Base-by-base conservation (phyloP, 2,888 invertebrate species). In the Myopa testacea region DNA sequence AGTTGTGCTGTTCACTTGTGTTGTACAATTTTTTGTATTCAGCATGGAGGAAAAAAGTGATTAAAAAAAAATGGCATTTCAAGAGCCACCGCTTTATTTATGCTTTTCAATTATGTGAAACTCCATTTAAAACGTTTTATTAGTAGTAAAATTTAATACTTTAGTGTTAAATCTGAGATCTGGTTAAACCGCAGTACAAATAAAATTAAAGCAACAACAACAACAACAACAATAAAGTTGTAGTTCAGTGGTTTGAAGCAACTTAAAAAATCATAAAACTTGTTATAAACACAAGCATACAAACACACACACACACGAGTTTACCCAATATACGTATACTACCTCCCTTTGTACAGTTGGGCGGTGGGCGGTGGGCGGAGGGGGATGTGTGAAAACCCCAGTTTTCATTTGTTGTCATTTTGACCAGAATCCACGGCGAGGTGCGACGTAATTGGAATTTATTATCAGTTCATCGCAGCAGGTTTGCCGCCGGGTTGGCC, bases 371-470 rank as follows among this genome's bases (percentile, higher is more conserved):
- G 14, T 1, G 55, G 55, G 3, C 8, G 16, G 55, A 55, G 55
- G 16, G n/a, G 10, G 55, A n/a, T 3, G 16, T 14, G 55, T 1
- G 6, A n/a, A 16, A 55, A n/a, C 10, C 55, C 55, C 10, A 6
- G n/a, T 1, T 45, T 6, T 3, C 45, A 45, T 45, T 10, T 45
- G 45, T 2, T 45, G 45, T 45, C 45, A 45, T 45, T 55, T 14
- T 3, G 55, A 55, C 4, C 14, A 16, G 45, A 45, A 45, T 45
- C 67, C 12, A 67, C 55, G 16, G 38, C n/a, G 50, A 74, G 74
- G 74, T 65, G 74, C 38, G 63, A 74, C 63, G 63, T 52, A 74
- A 74, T 74, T 74, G 74, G 74, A 74, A 74, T 74, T 74, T 74
- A 74, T 74, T 74, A 74, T 74, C 65, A 74, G 38, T 74, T 52